These are phyloP conservation scores for Carduelis carduelis DNA, from an alignment of 2,797 vertebrate genomes.

Conservation along the genomic window DNA sequence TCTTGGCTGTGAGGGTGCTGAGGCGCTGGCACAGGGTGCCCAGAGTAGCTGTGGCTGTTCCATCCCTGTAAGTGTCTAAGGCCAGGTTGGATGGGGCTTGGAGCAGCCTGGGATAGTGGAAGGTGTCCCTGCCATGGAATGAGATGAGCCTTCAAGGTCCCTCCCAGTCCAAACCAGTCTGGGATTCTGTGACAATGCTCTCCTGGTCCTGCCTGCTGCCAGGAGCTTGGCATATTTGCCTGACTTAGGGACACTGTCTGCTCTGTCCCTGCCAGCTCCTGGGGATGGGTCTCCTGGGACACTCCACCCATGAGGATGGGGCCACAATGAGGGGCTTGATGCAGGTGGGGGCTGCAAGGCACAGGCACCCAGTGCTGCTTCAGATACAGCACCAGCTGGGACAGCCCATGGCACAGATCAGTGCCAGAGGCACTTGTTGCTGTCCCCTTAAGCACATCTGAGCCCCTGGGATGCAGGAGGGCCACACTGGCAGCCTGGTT, in stretches of 20 bases:
- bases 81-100: accelerated
- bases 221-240: not conserved
- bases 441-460: not conserved
- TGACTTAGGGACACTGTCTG: not conserved
- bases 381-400: not conserved
- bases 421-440: not conserved
- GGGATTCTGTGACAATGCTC: accelerated
- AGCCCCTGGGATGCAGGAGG: not conserved
- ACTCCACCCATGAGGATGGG: accelerated
- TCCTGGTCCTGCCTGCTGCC: accelerated
- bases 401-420: not conserved
- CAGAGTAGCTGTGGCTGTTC: not conserved
- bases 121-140: not conserved
- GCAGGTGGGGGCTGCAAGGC: not conserved
- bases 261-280: not conserved
- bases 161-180: not conserved
- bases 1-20: accelerated
- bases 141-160: not conserved
- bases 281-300: not conserved
- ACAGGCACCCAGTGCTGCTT: not conserved
- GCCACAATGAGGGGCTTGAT: accelerated
- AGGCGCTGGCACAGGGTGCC: not conserved
- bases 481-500: not conserved
- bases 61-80: not conserved
- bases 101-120: accelerated